Percentiles rank a stretch among this genome's conserved stretches.
These are phyloP conservation scores for Steatocranus sp. DNA, from an alignment of 2,797 vertebrate species.

Conservation along the genomic window DNA sequence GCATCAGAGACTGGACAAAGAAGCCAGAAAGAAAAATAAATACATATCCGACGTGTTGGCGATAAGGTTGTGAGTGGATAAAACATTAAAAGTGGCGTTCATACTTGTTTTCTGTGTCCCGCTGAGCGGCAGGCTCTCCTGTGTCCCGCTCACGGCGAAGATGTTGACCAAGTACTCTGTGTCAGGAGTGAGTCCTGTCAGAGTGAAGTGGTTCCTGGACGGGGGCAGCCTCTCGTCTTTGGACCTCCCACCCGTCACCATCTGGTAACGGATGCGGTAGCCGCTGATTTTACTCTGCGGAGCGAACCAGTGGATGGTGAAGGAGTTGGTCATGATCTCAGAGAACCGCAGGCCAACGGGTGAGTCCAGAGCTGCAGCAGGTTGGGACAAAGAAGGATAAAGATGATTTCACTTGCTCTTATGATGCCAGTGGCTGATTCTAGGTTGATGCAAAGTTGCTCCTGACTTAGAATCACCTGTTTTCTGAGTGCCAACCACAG, in stretches of 20 bases:
- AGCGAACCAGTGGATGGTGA: slow-evolving; percentile 91
- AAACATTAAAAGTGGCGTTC: neutral
- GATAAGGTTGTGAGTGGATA: neutral
- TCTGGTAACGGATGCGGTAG: slow-evolving; percentile 85
- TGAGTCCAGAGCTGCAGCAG: slow-evolving; percentile 84
- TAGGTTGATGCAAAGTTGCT: neutral
- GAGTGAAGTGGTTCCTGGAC: slow-evolving; percentile 88
- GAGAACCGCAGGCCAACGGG: slow-evolving; percentile 89
- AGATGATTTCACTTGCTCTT: neutral
- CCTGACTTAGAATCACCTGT: slow-evolving; percentile 77
- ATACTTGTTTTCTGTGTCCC: slow-evolving; percentile 91
- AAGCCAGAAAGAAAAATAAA: neutral
- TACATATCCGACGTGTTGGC: neutral
- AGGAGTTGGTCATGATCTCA: slow-evolving; percentile 87
- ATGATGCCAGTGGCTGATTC: neutral
- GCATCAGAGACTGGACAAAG: slow-evolving; percentile 87
- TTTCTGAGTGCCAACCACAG: slow-evolving; percentile 82
- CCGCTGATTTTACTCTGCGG: slow-evolving; percentile 85
- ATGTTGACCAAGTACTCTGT: slow-evolving; percentile 89
- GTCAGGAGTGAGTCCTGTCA: slow-evolving; percentile 86
- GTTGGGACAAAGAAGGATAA: neutral
- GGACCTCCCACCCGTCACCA: slow-evolving; percentile 73
- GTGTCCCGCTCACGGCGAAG: slow-evolving; percentile 74
- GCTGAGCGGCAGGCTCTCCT: slow-evolving; percentile 84
- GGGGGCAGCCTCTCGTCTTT: slow-evolving; percentile 92